These are phyloP conservation scores for Champsocephalus gunnari DNA, from an alignment of 2,797 vertebrate species.

Conservation along the genomic window DNA sequence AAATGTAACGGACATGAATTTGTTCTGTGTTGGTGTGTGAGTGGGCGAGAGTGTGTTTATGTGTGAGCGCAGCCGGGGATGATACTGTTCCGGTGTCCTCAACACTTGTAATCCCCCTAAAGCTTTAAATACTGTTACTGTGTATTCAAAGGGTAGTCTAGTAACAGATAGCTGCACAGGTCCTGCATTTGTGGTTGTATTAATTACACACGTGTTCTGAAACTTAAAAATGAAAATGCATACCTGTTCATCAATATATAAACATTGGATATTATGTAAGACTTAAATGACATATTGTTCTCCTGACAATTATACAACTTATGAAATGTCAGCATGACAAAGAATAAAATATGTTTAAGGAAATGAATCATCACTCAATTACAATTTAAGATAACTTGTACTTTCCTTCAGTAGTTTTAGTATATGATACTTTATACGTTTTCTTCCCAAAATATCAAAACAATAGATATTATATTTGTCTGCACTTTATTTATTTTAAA, in stretches of 20 bases:
- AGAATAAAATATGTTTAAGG: not conserved
- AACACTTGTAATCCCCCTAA: slow-evolving; percentile 80
- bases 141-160: slow-evolving; percentile 51
- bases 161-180: slow-evolving; percentile 48
- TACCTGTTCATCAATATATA: not conserved
- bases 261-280: not conserved
- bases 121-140: slow-evolving; percentile 79
- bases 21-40: slow-evolving; percentile 63
- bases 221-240: not conserved
- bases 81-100: slow-evolving; percentile 73
- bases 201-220: not conserved
- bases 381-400: not conserved
- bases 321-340: not conserved
- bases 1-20: slow-evolving; percentile 46
- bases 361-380: not conserved
- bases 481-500: not conserved
- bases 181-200: slow-evolving; percentile 6
- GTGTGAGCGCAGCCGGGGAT: slow-evolving; percentile 65
- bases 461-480: not conserved
- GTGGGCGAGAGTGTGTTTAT: slow-evolving; percentile 62
- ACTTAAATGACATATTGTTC: not conserved
- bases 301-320: not conserved
- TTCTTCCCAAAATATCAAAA: not conserved
- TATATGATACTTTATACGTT: not conserved
- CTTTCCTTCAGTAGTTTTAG: not conserved